Percentiles rank a stretch among this genome's conserved stretches.
Evolutionary conservation across 2,113 vertebrate genomes (phyloP).

Genomic region (Ailurus styani): DNA sequence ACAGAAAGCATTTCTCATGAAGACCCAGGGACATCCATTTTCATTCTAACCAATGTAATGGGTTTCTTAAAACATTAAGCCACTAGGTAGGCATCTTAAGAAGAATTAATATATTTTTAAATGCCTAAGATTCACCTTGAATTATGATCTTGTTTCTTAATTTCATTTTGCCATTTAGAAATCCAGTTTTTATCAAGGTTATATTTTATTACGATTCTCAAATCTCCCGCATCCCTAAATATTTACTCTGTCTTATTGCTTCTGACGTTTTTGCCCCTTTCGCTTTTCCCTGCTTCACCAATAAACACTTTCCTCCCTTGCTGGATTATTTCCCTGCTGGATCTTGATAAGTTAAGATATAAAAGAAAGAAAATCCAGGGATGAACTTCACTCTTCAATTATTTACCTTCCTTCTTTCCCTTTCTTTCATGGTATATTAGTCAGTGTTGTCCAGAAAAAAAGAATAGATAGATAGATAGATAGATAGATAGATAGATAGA

Average conservation of each 20-base stretch:
- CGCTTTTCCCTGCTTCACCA: neutral
- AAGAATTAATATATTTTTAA: neutral
- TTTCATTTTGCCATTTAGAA: conserved; percentile 1
- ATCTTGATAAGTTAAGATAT: neutral
- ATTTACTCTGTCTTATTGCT: neutral
- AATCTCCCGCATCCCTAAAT: neutral
- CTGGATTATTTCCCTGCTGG: neutral
- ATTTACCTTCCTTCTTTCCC: neutral
- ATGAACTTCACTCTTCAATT: neutral
- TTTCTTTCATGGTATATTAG: neutral
- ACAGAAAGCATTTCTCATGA: neutral
- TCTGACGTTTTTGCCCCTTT: neutral
- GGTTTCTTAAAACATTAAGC: neutral
- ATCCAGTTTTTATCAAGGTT: neutral
- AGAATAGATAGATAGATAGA: neutral
- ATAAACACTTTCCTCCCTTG: neutral
- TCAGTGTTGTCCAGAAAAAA: neutral
- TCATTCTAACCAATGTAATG: neutral
- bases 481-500: neutral
- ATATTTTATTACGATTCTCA: neutral
- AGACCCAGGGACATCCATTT: neutral
- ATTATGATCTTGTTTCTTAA: neutral
- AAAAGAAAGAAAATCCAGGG: neutral
- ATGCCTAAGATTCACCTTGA: neutral
- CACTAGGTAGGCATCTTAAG: neutral